Base-by-base conservation (phyloP, 2,888 invertebrate genomes). In the Hypomecis atomaria region DNA sequence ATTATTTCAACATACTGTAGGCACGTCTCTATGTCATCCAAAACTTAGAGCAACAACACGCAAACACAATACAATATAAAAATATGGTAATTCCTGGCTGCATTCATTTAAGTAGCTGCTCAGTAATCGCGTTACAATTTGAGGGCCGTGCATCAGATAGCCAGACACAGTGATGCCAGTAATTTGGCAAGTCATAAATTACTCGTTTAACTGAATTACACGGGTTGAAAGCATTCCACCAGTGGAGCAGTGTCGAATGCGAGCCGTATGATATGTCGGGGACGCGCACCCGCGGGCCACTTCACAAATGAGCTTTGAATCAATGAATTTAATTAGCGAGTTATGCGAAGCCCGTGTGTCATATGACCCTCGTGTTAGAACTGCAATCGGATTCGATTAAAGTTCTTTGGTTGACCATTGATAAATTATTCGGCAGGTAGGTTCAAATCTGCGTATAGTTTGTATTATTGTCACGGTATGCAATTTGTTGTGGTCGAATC, bases 151-250 rank as follows among this genome's bases (percentile, higher is more conserved):
- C 76, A 78, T 85, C 79, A 80, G 78, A 82, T 81, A 79, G 81
- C 73, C 79, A 78, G 83, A 81, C 82, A 85, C 77, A 83, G 84
- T 86, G 85, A 85, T 87, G 87, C 82, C 81, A 88, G 90, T 90
- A 92, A 92, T 92, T 92, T 87, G 82, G 82, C 78, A 78, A 87
- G 86, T 87, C 90, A 88, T 92, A 93, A 91, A 93, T 93, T 89
- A 90, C 87, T 82, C 88, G 90, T 90, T 91, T 89, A 92, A 92
- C 90, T 92, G 90, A 90, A 93, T 92, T 93, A 93, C 90, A 84
- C 82, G 82, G 83, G 86, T 81, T 87, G 88, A 89, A 89, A 91
- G 90, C 91, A 89, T 92, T 90, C 88, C 89, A 76, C 78, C 77
- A 78, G 52, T 42, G 52, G 52, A 42, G 23, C 52, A 52, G 52